Evolutionary conservation across 1,140 invertebrate genomes (phyloP).

Genomic region (Euura lappo): DNA sequence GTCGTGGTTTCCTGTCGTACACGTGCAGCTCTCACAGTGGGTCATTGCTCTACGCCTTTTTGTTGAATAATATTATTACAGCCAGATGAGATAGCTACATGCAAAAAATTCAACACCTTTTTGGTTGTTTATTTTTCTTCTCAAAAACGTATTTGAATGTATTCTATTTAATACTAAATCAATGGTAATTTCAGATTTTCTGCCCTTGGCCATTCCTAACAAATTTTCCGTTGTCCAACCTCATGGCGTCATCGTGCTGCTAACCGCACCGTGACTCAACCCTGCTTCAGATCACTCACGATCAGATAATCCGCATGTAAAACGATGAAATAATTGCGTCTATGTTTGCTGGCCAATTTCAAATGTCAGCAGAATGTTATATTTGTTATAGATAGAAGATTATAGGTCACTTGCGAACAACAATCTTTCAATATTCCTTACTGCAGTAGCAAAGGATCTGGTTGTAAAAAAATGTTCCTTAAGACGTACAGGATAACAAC

Average conservation of each 20-base stretch:
- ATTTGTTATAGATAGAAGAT: too few species aligned
- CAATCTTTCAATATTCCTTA: too few species aligned
- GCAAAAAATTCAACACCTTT: conserved; percentile 24
- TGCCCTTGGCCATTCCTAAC: neutral
- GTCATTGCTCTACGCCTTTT: conserved; percentile 51
- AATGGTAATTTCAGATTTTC: neutral
- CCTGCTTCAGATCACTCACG: neutral
- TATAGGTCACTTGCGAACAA: too few species aligned
- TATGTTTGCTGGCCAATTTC: too few species aligned
- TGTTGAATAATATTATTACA: conserved; percentile 44
- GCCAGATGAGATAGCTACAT: conserved; percentile 25
- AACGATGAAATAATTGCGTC: neutral
- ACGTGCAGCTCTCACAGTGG: conserved; percentile 54
- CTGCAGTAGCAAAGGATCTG: too few species aligned
- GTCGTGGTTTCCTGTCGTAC: conserved; percentile 48
- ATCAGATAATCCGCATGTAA: neutral
- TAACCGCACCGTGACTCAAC: neutral
- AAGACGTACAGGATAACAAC: too few species aligned
- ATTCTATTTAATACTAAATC: neutral
- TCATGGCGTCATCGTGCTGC: neutral
- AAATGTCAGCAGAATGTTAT: too few species aligned
- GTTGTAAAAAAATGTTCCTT: too few species aligned
- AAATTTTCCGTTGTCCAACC: neutral
- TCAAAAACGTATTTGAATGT: too few species aligned
- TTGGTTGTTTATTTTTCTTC: neutral